A percentile compares a stretch with the other conserved stretches of the same genome.
Conservation (phyloP, 2,113 vertebrate species). For the Mesitornis unicolor region DNA sequence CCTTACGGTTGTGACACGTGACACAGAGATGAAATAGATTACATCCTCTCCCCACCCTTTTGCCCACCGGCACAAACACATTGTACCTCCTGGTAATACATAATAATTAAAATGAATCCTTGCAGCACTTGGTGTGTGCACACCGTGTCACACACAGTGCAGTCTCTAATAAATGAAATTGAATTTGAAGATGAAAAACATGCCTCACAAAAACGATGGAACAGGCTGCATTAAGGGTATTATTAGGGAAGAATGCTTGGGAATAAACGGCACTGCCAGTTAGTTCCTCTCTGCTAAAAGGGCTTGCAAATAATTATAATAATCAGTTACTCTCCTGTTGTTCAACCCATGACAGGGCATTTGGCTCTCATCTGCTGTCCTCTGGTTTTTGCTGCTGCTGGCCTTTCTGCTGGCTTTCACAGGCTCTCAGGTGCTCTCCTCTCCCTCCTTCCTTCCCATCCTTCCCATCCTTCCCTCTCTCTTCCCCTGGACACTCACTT, state of each 20-base stretch:
- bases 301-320: constrained; percentile 10
- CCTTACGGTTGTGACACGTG: neutral
- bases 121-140: constrained; percentile 11
- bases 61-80: neutral
- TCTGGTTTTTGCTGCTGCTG: neutral
- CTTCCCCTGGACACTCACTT: neutral
- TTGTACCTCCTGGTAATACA: neutral
- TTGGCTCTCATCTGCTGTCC: neutral
- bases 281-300: neutral
- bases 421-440: neutral
- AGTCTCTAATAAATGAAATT: constrained; percentile 50
- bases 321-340: neutral
- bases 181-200: constrained; percentile 57
- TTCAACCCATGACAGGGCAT: neutral
- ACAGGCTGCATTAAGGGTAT: constrained; percentile 30
- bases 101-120: constrained; percentile 11
- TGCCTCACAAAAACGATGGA: constrained; percentile 15
- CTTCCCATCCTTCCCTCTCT: neutral
- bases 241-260: constrained; percentile 44
- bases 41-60: neutral
- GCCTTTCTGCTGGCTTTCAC: neutral
- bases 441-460: neutral
- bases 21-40: neutral
- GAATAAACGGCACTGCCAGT: neutral
- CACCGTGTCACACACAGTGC: neutral